phyloP scores from a whole-genome alignment of 2,888 invertebrate species.

The Embidobia sp. region DNA sequence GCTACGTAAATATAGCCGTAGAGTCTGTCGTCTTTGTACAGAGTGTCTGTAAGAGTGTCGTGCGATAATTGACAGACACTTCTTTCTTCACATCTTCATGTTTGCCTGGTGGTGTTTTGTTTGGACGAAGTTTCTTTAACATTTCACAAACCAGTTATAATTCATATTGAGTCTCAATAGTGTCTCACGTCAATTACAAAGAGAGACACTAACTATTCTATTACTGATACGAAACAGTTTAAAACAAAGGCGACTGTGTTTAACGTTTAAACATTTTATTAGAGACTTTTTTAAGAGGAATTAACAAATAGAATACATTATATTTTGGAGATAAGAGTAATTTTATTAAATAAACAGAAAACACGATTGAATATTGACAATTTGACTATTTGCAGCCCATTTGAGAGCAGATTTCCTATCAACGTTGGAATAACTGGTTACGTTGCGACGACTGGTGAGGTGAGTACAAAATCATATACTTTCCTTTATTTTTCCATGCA shows the following conservation, averaged over 20 bases:
- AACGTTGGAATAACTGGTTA: conserved; percentile 97
- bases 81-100: conserved; percentile 25
- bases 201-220: too few species aligned
- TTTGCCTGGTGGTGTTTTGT: conserved; percentile 19
- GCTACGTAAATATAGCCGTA: conserved; percentile 53
- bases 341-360: too few species aligned
- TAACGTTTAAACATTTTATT: too few species aligned
- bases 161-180: background rate
- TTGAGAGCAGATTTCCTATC: conserved; percentile 96
- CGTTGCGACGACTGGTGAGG: conserved; percentile 97
- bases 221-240: too few species aligned
- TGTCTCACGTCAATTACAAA: background rate
- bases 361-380: too few species aligned
- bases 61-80: conserved; percentile 17
- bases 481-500: conserved; percentile 1
- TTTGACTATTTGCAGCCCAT: conserved; percentile 86
- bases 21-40: conserved; percentile 29
- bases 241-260: too few species aligned
- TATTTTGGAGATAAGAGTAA: too few species aligned
- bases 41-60: conserved; percentile 17
- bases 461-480: conserved; percentile 79
- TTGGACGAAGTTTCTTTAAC: conserved; percentile 10
- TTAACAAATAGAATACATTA: too few species aligned
- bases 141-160: background rate
- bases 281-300: too few species aligned